Evolutionary conservation across 2,888 invertebrate genomes (phyloP).

Genomic region (Acrocera orbiculus): DNA sequence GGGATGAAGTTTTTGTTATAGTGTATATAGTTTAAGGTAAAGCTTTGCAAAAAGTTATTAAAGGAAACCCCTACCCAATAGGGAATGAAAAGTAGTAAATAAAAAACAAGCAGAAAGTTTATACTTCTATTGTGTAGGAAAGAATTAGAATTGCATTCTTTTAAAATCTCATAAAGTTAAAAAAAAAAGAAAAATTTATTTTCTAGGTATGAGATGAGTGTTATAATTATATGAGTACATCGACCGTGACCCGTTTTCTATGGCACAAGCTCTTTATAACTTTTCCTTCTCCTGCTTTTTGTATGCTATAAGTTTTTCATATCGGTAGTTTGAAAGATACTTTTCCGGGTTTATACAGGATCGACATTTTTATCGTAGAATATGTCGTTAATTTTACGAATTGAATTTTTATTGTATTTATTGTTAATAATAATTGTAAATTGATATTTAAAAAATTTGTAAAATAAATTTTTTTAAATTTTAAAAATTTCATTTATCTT

Average conservation of each 20-base stretch:
- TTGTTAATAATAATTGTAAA: neutral
- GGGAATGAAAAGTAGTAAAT: no score
- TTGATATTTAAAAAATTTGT: no score
- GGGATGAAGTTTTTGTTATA: no score
- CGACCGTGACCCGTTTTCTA: slow-evolving; percentile 27
- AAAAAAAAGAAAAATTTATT: neutral
- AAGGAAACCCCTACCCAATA: no score
- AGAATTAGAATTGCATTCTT: no score
- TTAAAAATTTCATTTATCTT: no score
- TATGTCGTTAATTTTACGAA: neutral
- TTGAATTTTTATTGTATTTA: neutral
- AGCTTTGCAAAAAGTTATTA: no score
- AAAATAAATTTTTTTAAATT: no score
- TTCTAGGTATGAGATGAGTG: neutral
- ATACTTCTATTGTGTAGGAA: no score
- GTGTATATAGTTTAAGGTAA: no score
- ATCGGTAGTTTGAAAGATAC: slow-evolving; percentile 1
- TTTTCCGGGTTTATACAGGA: neutral
- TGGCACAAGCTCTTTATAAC: slow-evolving; percentile 8
- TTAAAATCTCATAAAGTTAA: no score
- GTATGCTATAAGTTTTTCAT: neutral
- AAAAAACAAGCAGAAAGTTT: no score
- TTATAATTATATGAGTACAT: slow-evolving; percentile 19
- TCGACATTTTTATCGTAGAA: neutral
- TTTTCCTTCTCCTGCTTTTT: slow-evolving; percentile 7